These are phyloP conservation scores for Macroteleia sp. DNA, from an alignment of 2,888 invertebrate genomes.

Conservation along the genomic window DNA sequence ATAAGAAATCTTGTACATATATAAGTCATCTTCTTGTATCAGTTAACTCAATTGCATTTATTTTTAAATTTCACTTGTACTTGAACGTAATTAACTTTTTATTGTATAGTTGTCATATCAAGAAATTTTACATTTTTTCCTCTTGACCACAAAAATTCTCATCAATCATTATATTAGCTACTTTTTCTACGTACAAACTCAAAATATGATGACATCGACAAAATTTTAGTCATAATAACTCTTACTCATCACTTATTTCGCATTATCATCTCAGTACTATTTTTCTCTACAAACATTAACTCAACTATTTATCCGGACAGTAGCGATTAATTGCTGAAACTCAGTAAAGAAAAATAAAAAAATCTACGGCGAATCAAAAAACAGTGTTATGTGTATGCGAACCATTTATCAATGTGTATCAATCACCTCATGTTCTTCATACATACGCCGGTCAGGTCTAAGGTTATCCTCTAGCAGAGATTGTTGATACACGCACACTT, in stretches of 20 bases:
- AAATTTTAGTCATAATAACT: conserved; percentile 6
- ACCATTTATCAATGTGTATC: conserved; percentile 48
- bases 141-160: not conserved
- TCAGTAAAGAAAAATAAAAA: conserved; percentile 9
- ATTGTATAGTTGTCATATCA: no score
- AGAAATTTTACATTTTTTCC: no score
- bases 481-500: conserved; percentile 47
- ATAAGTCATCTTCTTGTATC: no score
- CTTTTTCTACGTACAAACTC: not conserved
- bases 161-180: not conserved
- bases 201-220: not conserved
- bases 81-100: no score
- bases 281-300: conserved; percentile 9
- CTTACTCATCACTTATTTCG: conserved; percentile 27
- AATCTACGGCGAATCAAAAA: conserved; percentile 17
- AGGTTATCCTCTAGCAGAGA: conserved; percentile 47
- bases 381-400: not conserved
- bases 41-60: no score
- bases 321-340: conserved; percentile 22
- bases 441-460: conserved; percentile 46
- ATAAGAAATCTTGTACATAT: no score
- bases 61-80: no score
- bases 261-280: conserved; percentile 14
- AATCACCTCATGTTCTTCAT: conserved; percentile 51
- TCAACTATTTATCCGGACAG: conserved; percentile 9